Evolutionary conservation across 2,113 vertebrate genomes (phyloP).

Genomic region (Centropristis striata): DNA sequence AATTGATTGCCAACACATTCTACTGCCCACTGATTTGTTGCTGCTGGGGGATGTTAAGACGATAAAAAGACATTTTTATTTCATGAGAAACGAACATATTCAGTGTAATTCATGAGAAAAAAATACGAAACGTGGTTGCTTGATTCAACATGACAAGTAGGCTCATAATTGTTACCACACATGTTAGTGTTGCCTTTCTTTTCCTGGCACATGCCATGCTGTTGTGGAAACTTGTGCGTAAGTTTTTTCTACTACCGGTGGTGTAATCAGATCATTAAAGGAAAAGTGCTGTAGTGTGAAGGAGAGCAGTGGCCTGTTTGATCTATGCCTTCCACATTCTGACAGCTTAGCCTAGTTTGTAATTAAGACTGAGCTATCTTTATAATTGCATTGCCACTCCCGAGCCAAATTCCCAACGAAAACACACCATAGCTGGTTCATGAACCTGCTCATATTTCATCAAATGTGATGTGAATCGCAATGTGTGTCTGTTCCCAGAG

Average conservation of each 20-base stretch:
- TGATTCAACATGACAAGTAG: conserved; percentile 2
- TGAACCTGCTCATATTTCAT: conserved; percentile 80
- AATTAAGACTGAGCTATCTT: conserved; percentile 77
- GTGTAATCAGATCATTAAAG: conserved; percentile 31
- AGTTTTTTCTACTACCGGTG: conserved; percentile 8
- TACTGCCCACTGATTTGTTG: conserved; percentile 12
- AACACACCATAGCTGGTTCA: conserved; percentile 66
- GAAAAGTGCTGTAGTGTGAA: conserved; percentile 29
- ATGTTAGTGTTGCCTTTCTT: not conserved
- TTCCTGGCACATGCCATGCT: not conserved
- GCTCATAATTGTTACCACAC: conserved; percentile 20
- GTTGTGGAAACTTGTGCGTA: conserved; percentile 17
- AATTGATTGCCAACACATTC: conserved; percentile 49
- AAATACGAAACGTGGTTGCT: not conserved
- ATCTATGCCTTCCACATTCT: conserved; percentile 67
- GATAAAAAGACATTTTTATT: conserved; percentile 13
- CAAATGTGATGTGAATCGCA: conserved; percentile 79
- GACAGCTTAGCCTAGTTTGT: conserved; percentile 67
- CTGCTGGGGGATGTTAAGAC: conserved; percentile 10
- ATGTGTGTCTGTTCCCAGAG: conserved; percentile 78
- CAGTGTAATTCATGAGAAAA: not conserved
- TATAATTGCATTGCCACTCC: conserved; percentile 75
- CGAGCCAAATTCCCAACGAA: conserved; percentile 72
- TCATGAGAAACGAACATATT: conserved; percentile 27
- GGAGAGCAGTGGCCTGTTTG: conserved; percentile 40